Evolutionary conservation across 2,797 vertebrate species (phyloP).

Genomic region (Pagetopsis macropterus): DNA sequence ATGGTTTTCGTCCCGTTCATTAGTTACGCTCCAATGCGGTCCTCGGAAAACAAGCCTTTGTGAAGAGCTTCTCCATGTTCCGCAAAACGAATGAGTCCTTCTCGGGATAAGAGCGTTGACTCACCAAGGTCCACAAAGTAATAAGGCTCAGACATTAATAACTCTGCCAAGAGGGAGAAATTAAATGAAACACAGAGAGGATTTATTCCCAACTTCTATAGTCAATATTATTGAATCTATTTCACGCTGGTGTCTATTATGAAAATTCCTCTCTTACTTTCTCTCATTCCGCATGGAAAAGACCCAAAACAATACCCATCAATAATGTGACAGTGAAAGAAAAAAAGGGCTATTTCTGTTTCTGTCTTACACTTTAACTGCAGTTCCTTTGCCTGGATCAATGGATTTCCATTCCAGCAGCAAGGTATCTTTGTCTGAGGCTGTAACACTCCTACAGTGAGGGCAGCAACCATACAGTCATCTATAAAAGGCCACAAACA

Average conservation of each 20-base stretch:
- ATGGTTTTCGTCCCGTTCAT: conserved; percentile 55
- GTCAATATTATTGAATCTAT: conserved; percentile 58
- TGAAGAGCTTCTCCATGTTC: conserved; percentile 54
- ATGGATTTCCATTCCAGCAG: conserved; percentile 56
- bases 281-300: conserved; percentile 40
- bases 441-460: conserved; percentile 1
- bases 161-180: conserved; percentile 57
- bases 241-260: conserved; percentile 42
- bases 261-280: conserved; percentile 30
- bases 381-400: conserved; percentile 37
- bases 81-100: conserved; percentile 45
- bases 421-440: conserved; percentile 37
- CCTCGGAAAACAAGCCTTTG: conserved; percentile 43
- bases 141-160: conserved; percentile 73
- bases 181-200: conserved; percentile 61
- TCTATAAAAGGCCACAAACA: conserved; percentile 31
- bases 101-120: conserved; percentile 55
- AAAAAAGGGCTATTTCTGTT: conserved; percentile 39
- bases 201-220: conserved; percentile 64
- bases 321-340: conserved; percentile 49
- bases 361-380: conserved; percentile 28
- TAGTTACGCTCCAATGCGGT: conserved; percentile 60
- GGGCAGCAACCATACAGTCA: conserved; percentile 1
- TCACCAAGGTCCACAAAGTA: conserved; percentile 61
- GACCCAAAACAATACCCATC: conserved; percentile 52